A percentile compares a stretch with the other conserved stretches of the same genome.
Evolutionary conservation across 2,888 invertebrate species (phyloP).

Genomic region (Leptinotarsa juncta): DNA sequence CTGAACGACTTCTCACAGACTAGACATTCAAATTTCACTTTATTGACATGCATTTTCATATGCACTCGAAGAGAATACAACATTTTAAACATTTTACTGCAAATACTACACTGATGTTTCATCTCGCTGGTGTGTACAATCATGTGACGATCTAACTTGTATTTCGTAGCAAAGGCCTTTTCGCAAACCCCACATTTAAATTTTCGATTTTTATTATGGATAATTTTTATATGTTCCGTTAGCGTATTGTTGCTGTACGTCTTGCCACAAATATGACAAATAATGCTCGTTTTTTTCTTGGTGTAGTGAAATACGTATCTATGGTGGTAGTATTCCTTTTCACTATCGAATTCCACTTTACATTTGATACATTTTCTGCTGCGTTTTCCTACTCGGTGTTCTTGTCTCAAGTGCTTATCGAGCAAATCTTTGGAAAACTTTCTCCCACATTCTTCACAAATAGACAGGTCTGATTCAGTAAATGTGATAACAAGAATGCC

Average conservation of each 20-base stretch:
- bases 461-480: neutral
- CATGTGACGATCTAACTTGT: conserved; percentile 31
- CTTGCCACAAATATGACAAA: conserved; percentile 50
- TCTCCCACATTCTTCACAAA: conserved; percentile 18
- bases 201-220: conserved; percentile 37
- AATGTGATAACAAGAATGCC: conserved; percentile 34
- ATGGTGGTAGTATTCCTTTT: conserved; percentile 28
- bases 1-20: conserved; percentile 70
- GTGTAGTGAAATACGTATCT: conserved; percentile 21
- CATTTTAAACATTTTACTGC: conserved; percentile 69
- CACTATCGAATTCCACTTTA: conserved; percentile 8
- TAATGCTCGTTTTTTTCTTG: conserved; percentile 14
- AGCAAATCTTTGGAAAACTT: conserved; percentile 17
- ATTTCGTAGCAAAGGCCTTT: conserved; percentile 35
- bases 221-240: conserved; percentile 30
- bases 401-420: conserved; percentile 21
- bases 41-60: conserved; percentile 67
- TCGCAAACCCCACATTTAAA: conserved; percentile 42
- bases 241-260: conserved; percentile 29
- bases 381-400: conserved; percentile 16
- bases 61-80: conserved; percentile 70
- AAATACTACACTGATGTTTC: conserved; percentile 67
- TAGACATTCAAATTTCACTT: conserved; percentile 68
- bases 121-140: conserved; percentile 35
- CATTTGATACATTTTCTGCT: conserved; percentile 25